These are phyloP conservation scores for Halichoerus grypus DNA, from an alignment of 2,113 vertebrate species.

Conservation along the genomic window DNA sequence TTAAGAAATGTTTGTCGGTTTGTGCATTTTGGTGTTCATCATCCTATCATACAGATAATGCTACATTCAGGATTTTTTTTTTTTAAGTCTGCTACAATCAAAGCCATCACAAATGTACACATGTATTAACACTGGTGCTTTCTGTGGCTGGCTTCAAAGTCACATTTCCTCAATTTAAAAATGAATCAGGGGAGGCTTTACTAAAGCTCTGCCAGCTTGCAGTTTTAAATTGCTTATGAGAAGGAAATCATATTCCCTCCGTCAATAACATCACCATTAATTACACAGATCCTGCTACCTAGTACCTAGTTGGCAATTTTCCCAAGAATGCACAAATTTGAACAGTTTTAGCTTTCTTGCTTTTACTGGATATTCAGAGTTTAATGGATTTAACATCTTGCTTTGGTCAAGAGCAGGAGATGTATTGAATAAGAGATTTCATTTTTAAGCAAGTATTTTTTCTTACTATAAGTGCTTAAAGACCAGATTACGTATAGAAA, in stretches of 20 bases:
- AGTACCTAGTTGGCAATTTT: slow-evolving; percentile 64
- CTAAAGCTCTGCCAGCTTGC: background rate
- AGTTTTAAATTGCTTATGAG: slow-evolving; percentile 50
- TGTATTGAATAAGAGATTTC: slow-evolving; percentile 72
- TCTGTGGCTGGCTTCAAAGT: background rate
- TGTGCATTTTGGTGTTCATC: background rate
- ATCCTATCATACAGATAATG: background rate
- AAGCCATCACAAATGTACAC: background rate
- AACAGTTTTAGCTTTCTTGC: slow-evolving; percentile 48
- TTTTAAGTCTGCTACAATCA: background rate
- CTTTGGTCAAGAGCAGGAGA: slow-evolving; percentile 71
- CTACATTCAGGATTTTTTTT: background rate
- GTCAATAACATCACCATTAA: slow-evolving; percentile 67
- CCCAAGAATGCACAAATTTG: slow-evolving; percentile 65
- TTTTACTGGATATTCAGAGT: slow-evolving; percentile 60
- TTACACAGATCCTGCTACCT: slow-evolving; percentile 64
- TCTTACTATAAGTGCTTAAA: slow-evolving; percentile 64
- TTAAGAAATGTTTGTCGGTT: background rate
- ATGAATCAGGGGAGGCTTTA: slow-evolving; percentile 2
- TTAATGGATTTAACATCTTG: slow-evolving; percentile 82
- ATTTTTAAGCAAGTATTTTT: slow-evolving; percentile 73
- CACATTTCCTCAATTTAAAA: slow-evolving; percentile 31
- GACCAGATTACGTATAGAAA: background rate
- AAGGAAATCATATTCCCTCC: slow-evolving; percentile 25
- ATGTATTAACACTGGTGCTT: background rate